Evolutionary conservation across 2,797 vertebrate genomes (phyloP).

Genomic region (Myotis myotis): DNA sequence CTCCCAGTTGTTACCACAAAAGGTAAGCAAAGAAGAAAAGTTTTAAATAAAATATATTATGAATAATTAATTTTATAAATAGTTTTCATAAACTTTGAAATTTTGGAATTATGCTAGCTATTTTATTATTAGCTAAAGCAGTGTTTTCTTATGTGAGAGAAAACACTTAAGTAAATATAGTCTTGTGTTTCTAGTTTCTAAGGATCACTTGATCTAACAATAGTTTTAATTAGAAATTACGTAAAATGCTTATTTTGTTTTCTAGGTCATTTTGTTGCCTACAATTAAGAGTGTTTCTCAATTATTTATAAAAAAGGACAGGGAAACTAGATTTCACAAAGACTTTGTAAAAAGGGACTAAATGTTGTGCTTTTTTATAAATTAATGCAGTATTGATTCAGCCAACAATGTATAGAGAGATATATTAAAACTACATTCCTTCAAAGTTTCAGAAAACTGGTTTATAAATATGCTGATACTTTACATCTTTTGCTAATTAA

Average conservation of each 20-base stretch:
- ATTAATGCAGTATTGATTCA: background rate
- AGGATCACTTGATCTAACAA: constrained; percentile 52
- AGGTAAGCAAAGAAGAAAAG: background rate
- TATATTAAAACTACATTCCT: background rate
- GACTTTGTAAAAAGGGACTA: background rate
- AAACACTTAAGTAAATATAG: constrained; percentile 19
- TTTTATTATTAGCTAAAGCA: background rate
- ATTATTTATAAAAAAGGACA: constrained; percentile 55
- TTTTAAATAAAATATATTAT: background rate
- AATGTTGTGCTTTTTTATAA: background rate
- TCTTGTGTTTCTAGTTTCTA: constrained; percentile 55
- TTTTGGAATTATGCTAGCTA: background rate
- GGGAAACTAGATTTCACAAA: constrained; percentile 19
- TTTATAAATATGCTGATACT: background rate
- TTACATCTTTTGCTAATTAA: background rate
- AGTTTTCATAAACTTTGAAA: background rate
- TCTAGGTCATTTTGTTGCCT: constrained; percentile 57
- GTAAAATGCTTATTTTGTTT: constrained; percentile 57
- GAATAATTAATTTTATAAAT: background rate
- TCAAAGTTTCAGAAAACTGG: constrained; percentile 2
- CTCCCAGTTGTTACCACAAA: background rate
- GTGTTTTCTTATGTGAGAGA: background rate
- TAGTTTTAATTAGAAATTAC: constrained; percentile 61
- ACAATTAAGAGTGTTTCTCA: constrained; percentile 36
- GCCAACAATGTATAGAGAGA: background rate